Evolutionary conservation across 2,888 invertebrate species (phyloP), one percentile per base, ranked within the genome.

Genomic region (Drosophila hamatofila): DNA sequence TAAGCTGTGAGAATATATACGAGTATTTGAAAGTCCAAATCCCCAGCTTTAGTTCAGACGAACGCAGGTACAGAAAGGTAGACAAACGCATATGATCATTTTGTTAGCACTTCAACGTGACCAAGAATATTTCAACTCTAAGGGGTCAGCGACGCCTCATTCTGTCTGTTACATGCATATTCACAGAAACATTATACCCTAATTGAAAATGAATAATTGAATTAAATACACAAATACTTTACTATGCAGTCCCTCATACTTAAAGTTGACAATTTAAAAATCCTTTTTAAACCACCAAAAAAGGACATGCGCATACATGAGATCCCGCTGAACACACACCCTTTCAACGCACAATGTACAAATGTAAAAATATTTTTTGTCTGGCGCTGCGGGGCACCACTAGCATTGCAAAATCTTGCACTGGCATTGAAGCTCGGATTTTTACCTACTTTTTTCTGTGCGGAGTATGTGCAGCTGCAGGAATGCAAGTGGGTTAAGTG

Each of bases 401-500:
- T 41, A 14, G 41, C 33, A 70, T 49, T 57, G 48, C 14, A 30
- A 30, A 49, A 14, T 49, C 18, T 18, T 30, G 30, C 30, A 18
- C 12, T 12, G 12, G 6, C 30, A 49, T 3, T 7, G 25, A 18
- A 30, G 48, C 18, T 30, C 2, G n/a, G 12, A 30, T 30, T 48
- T 27, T 51, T 71, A 49, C 49, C 46, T 70, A 23, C n/a, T 11
- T 41, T 55, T 49, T 71, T 46, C 2, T 44, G 44, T 52, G 25
- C 37, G 46, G 44, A 21, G 41, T 35, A 9, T 52, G 56, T 60
- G 35, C 46, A 78, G 48, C 37, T 62, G 37, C 55, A 41, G 81
- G 48, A 55, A 65, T 77, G 72, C 59, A 85, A 80, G 69, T 88
- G 72, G 86, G 83, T 73, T 88, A 90, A 90, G 83, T 90, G 90